A percentile compares a stretch with the other conserved stretches of the same genome.
phyloP scores from a whole-genome alignment of 2,888 invertebrate species.

The Lapara coniferarum region DNA sequence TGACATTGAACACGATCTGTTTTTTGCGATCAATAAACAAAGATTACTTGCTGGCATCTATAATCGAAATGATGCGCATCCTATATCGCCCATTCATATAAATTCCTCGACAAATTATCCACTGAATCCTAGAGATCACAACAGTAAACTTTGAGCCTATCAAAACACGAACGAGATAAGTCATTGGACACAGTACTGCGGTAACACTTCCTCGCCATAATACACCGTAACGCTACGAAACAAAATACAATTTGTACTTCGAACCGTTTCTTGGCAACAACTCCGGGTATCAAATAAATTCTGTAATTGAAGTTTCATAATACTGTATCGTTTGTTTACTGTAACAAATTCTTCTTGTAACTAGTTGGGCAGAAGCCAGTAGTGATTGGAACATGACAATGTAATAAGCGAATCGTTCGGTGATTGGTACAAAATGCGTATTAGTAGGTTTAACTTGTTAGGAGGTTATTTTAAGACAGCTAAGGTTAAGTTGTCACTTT shows the following conservation, averaged over 20 bases:
- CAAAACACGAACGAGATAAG: slow-evolving; percentile 71
- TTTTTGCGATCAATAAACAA: slow-evolving; percentile 43
- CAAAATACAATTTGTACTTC: slow-evolving; percentile 48
- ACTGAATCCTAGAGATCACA: slow-evolving; percentile 67
- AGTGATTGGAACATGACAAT: slow-evolving; percentile 43
- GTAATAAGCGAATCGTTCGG: slow-evolving; percentile 30
- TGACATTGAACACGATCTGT: slow-evolving; percentile 14
- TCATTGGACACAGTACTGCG: slow-evolving; percentile 53
- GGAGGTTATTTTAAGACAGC: neutral
- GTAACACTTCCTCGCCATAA: slow-evolving; percentile 44
- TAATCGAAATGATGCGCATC: slow-evolving; percentile 48
- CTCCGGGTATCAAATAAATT: slow-evolving; percentile 55
- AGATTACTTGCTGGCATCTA: slow-evolving; percentile 53
- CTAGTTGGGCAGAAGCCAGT: slow-evolving; percentile 49
- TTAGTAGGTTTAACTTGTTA: slow-evolving; percentile 4
- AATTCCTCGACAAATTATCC: slow-evolving; percentile 54
- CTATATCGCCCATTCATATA: slow-evolving; percentile 62
- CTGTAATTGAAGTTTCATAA: slow-evolving; percentile 61
- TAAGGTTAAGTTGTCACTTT: neutral
- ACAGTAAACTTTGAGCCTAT: slow-evolving; percentile 66
- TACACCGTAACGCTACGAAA: slow-evolving; percentile 46
- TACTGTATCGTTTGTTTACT: slow-evolving; percentile 60
- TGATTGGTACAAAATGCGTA: slow-evolving; percentile 1
- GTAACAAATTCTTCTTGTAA: slow-evolving; percentile 59
- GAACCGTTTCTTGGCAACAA: slow-evolving; percentile 54